A percentile compares a stretch with the other conserved stretches of the same genome.
Evolutionary conservation across 2,797 vertebrate species (phyloP).

Genomic region (Vultur gryphus): DNA sequence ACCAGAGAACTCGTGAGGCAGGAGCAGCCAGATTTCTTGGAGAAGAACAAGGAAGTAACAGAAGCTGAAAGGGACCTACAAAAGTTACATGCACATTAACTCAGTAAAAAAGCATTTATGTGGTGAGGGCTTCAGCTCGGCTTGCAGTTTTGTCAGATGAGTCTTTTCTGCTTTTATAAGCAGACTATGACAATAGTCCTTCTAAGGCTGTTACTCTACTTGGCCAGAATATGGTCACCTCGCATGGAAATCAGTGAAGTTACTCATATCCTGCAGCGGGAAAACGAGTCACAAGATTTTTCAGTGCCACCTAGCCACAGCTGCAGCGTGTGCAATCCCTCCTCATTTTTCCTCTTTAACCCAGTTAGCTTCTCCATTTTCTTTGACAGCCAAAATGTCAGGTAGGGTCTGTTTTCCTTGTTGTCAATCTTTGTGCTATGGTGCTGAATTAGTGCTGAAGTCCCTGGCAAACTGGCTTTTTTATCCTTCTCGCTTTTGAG

Average conservation of each 20-base stretch:
- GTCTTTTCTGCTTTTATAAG: background rate
- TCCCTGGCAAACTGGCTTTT: background rate
- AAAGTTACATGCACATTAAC: background rate
- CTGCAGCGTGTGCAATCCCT: background rate
- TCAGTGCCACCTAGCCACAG: background rate
- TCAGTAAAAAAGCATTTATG: background rate
- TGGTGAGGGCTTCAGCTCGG: background rate
- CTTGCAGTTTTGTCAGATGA: background rate
- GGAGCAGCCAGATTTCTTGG: background rate
- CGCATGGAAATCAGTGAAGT: background rate
- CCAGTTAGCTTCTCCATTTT: slow-evolving; percentile 13
- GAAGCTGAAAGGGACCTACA: background rate
- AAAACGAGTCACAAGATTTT: background rate
- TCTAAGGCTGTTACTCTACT: background rate
- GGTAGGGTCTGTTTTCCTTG: background rate
- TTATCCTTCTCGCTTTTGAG: background rate
- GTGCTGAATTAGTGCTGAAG: background rate
- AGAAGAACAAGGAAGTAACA: background rate
- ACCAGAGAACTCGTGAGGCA: background rate
- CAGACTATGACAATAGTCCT: background rate
- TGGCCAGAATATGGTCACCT: background rate
- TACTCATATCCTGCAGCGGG: background rate
- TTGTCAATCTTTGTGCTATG: slow-evolving; percentile 1
- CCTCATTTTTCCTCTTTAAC: background rate
- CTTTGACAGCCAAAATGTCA: slow-evolving; percentile 34